Base-by-base conservation (phyloP, 2,797 vertebrate species). In the Brotula barbata region DNA sequence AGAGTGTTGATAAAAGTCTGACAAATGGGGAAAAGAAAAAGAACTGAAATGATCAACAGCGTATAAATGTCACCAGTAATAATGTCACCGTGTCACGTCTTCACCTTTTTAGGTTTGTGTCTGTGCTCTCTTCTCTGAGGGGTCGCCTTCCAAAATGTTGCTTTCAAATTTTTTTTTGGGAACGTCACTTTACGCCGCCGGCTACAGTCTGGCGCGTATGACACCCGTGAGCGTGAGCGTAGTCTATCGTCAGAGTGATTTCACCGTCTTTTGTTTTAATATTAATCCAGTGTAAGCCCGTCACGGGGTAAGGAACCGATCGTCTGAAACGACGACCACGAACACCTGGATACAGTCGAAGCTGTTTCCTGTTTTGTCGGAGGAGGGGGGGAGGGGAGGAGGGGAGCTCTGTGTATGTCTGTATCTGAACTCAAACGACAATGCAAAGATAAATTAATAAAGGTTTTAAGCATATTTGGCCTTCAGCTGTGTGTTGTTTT, bases 51-150 rank as follows among this genome's bases (percentile, higher is more conserved):
- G 49, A 73, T 68, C 65, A 67, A 61, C 59, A 64, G 48, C 41
- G 45, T 76, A 68, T 74, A 72, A 72, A 72, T 72, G 73, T 82
- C 78, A 75, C 50, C 57, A 36, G 58, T 73, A 70, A 73, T 68
- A 57, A 75, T 75, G 58, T 77, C 59, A 69, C 33, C 39, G 7
- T 68, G 56, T 63, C 56, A 52, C 50, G 37, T 69, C 61, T 75
- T 71, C 46, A 69, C 47, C 67, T 64, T 46, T 79, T 56, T 71
- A n/a, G 15, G 3, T 39, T 39, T 14, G 2, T n/a, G 34, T 36
- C 13, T 36, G 34, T 36, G 3, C 16, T 58, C 56, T 56, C 64
- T 21, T 63, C 39, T 34, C 58, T 41, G 21, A 54, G 14, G 51
- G 17, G 15, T 28, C 39, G 13, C 1, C 25, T 17, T 64, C 53